A percentile compares a stretch with the other conserved stretches of the same genome.
phyloP scores from a whole-genome alignment of 2,797 vertebrate species.

The Dermochelys coriacea region DNA sequence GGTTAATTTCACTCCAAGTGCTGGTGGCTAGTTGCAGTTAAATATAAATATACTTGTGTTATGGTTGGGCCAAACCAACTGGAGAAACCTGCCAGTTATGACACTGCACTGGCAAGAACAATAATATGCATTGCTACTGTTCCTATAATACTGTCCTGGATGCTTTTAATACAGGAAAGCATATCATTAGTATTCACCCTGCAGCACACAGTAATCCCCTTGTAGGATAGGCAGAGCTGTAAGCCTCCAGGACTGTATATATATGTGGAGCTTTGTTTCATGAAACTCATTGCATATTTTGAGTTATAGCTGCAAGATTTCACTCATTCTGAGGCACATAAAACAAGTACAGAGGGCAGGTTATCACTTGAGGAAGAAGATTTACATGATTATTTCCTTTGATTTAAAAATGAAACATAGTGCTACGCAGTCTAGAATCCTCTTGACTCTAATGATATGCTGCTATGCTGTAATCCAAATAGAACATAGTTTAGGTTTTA shows the following conservation, averaged over 20 bases:
- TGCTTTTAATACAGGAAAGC: background rate
- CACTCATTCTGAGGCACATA: background rate
- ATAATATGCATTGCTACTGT: background rate
- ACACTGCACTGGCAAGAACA: background rate
- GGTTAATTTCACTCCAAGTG: background rate
- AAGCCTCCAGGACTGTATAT: background rate
- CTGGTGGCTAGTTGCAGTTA: background rate
- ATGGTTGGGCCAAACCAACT: background rate
- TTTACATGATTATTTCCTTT: background rate
- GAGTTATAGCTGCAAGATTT: background rate
- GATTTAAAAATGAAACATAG: background rate
- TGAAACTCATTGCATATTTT: background rate
- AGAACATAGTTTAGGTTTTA: background rate
- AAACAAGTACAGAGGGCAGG: background rate
- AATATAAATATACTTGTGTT: background rate
- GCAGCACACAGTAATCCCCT: background rate
- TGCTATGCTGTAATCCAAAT: background rate
- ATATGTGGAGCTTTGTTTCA: background rate
- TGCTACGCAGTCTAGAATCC: background rate
- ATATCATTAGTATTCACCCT: background rate
- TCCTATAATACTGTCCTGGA: background rate
- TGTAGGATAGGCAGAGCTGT: background rate
- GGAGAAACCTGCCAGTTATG: background rate
- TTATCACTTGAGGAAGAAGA: background rate
- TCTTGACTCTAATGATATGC: background rate